These are phyloP conservation scores for Xenopus borealis DNA, from an alignment of 2,113 vertebrate genomes.

Conservation along the genomic window DNA sequence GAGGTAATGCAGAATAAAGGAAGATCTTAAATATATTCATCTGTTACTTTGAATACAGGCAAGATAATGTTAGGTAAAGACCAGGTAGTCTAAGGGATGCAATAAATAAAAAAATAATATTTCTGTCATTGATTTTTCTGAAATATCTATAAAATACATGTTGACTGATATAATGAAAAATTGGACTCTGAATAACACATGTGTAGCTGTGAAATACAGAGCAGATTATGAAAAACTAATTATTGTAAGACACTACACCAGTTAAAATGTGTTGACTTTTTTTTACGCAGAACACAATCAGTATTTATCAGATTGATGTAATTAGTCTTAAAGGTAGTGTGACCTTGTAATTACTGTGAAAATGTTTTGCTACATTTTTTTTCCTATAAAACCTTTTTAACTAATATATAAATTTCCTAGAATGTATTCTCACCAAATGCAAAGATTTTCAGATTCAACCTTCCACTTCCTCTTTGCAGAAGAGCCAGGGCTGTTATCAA, in stretches of 20 bases:
- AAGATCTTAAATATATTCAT: constrained; percentile 6
- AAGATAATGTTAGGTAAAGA: background rate
- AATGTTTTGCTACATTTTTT: too few relatives aligned
- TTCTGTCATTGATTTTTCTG: constrained; percentile 1
- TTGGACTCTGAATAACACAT: background rate
- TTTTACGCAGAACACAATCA: background rate
- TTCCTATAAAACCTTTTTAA: too few relatives aligned
- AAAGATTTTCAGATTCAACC: too few relatives aligned
- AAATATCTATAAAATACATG: background rate
- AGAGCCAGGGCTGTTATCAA: too few relatives aligned
- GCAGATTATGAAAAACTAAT: background rate
- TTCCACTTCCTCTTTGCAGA: too few relatives aligned
- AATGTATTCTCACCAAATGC: too few relatives aligned
- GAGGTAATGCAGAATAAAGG: constrained; percentile 24
- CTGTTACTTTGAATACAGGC: background rate
- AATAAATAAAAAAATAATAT: constrained; percentile 14
- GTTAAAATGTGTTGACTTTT: background rate
- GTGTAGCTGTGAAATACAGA: background rate
- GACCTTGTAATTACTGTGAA: too few relatives aligned
- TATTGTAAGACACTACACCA: background rate
- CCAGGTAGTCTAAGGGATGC: background rate
- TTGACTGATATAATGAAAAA: constrained; percentile 1
- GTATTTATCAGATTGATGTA: background rate
- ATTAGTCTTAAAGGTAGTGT: too few relatives aligned
- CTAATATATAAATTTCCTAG: too few relatives aligned